Evolutionary conservation across 2,888 invertebrate species (phyloP), one percentile per base, ranked within the genome.

Genomic region (Crematogaster levior): DNA sequence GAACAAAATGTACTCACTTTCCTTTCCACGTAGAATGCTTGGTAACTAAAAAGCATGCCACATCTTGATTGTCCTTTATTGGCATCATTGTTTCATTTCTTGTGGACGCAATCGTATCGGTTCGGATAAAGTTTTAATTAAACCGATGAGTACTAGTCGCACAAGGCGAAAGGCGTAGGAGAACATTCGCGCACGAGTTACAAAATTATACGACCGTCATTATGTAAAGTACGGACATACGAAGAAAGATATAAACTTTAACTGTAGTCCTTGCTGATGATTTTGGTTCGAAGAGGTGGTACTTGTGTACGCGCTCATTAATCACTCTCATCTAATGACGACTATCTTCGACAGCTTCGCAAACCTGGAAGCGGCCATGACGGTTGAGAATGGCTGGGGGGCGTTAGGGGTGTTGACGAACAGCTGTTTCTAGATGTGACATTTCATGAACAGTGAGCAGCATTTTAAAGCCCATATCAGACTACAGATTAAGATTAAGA

Each of bases 11-110:
- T 21, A 88, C 96, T 96, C 95, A 98, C 97, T 98, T 99, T 94
- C 99, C 99, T 95, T 99, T 99, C 99, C 99, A 99, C 46, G 77
- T 75, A 37, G 98, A 98, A 95, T 99, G 99, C 95, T 99, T 99
- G 48, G 98, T 99, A 93, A 99, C 99, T 93, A 98, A 97, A 95
- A 98, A 99, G 94, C 99, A 99, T 89, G 98, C 98, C 94, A 99
- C 96, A 96, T 99, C 99, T 93, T 97, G 97, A 95, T 99, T 99
- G 95, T 99, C 98, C 95, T 97, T 97, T 94, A 98, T 95, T 90
- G 97, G 97, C 96, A 96, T 97, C 97, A 97, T 97, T 95, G 96
- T 97, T 93, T 95, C 96, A 96, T 96, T 90, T 95, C 96, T 95
- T 95, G 93, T 66, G 90, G 92, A 87, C 84, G 75, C 82, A 85